Conservation (phyloP, 37 sponge, comb jelly and placozoan genomes). For the Aphrocallistes beatrix region DNA sequence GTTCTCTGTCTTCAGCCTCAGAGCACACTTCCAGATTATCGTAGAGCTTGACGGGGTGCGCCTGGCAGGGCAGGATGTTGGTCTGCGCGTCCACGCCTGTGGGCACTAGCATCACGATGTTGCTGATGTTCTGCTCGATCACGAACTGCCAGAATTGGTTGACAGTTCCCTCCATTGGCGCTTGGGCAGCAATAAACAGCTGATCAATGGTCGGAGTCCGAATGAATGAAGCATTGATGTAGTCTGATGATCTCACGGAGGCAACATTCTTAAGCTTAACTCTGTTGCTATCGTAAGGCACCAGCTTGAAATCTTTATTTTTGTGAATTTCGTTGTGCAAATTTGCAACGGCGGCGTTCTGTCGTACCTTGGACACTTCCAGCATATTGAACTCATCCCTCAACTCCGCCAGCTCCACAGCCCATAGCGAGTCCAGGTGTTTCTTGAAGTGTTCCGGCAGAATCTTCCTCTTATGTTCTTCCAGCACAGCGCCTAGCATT, state of each 20-base stretch:
- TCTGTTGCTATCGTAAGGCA: background rate
- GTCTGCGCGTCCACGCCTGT: background rate
- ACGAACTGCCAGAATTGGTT: background rate
- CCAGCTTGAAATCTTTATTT: background rate
- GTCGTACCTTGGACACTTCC: background rate
- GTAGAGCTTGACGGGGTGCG: background rate
- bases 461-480: background rate
- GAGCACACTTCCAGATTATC: background rate
- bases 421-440: background rate
- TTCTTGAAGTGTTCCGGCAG: slow-evolving; percentile 13
- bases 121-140: background rate
- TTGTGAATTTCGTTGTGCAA: background rate
- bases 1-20: background rate
- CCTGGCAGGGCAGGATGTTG: background rate
- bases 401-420: background rate
- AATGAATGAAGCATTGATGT: background rate
- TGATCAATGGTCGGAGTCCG: background rate
- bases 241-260: background rate
- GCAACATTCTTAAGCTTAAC: background rate
- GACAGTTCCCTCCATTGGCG: background rate
- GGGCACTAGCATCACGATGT: background rate
- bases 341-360: background rate
- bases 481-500: background rate
- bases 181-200: background rate
- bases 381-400: background rate